Evolutionary conservation across 1,140 invertebrate genomes (phyloP).

Genomic region (Calliopsis andreniformis): DNA sequence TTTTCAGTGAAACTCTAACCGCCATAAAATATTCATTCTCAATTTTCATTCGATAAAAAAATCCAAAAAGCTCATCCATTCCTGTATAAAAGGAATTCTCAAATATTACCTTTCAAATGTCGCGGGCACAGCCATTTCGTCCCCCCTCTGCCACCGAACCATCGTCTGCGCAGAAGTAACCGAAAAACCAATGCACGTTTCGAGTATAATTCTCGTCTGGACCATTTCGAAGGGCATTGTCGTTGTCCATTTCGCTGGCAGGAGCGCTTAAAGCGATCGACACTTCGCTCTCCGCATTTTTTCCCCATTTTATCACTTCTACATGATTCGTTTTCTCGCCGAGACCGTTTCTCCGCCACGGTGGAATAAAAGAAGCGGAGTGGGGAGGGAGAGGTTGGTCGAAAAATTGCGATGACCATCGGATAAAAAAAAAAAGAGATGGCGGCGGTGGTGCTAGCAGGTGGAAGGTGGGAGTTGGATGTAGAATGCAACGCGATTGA

Average conservation of each 20-base stretch:
- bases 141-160: no score
- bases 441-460: no score
- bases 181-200: no score
- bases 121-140: no score
- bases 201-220: not conserved
- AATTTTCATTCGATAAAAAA: no score
- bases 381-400: not conserved
- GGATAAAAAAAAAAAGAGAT: conserved; percentile 23
- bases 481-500: conserved; percentile 64
- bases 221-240: not conserved
- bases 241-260: conserved; percentile 10
- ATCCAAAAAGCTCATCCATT: no score
- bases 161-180: no score
- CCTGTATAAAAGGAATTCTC: no score
- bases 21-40: no score
- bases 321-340: not conserved
- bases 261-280: conserved; percentile 15
- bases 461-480: conserved; percentile 14
- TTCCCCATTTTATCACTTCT: not conserved
- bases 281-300: not conserved
- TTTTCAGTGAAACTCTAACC: no score
- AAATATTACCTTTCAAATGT: no score
- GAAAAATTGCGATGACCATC: conserved; percentile 15
- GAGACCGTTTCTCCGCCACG: not conserved
- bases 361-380: conserved; percentile 17